Evolutionary conservation across 2,113 vertebrate genomes (phyloP), one percentile per base, ranked within the genome.

Genomic region (Salvelinus namaycush): DNA sequence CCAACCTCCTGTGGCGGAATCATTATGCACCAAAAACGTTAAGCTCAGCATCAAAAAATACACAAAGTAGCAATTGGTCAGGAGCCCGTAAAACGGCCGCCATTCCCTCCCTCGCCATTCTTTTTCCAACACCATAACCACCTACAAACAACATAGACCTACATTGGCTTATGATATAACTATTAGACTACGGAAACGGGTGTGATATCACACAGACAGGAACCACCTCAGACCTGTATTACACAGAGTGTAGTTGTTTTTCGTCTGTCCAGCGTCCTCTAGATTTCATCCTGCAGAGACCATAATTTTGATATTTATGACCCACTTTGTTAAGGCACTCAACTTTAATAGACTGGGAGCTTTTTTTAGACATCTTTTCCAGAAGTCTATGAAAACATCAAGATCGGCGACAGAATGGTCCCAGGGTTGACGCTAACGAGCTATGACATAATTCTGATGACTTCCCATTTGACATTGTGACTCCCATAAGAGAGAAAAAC

Each of bases 381-480:
- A 82, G 51, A 76, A 69, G 79, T 73, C 75, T 68, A 80, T 81
- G 73, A 82, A 84, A 73, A 83, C 75, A 82, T 76, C 54, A 78
- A 68, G 76, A 31, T 65, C 2, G 69, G 62, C 51, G 76, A 79
- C 77, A 74, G 74, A 66, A 65, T 64, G 51, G 73, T 79, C 66
- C 70, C 67, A 26, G 66, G 34, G 66, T 34, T 27, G 77, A 89
- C 76, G 48, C 80, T 90, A 89, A 92, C 72, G 29, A 89, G 81
- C 68, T 77, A 75, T 81, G 84, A 87, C 81, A 87, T 81, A 70
- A 87, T 90, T 79, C 70, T 80, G 66, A 83, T 84, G 73, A 79
- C 84, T 77, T 80, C 70, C 16, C 34, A 79, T 82, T 84, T 79
- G 68, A 89, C 87, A 84, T 80, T 80, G 80, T 83, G 86, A 84